These are phyloP conservation scores for Carassius gibelio DNA, from an alignment of 2,113 vertebrate genomes.

Conservation along the genomic window DNA sequence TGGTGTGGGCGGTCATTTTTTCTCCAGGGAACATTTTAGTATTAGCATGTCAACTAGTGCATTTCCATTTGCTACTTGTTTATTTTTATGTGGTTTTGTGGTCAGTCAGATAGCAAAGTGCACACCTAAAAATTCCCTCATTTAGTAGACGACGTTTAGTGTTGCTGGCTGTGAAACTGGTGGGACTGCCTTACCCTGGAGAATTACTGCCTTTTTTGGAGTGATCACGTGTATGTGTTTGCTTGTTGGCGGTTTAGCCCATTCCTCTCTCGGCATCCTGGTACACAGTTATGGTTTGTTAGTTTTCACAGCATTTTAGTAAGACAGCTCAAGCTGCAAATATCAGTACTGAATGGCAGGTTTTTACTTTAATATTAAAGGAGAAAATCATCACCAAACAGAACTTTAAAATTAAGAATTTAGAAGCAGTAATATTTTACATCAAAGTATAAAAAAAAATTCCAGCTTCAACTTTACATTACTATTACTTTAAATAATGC, in stretches of 20 bases:
- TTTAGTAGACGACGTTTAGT: neutral
- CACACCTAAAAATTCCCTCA: too few relatives aligned
- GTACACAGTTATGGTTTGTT: constrained; percentile 1
- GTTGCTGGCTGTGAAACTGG: constrained; percentile 63
- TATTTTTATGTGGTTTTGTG: neutral
- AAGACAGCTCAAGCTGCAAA: neutral
- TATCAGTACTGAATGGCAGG: neutral
- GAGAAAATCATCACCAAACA: neutral
- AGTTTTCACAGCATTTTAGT: neutral
- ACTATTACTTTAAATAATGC: neutral
- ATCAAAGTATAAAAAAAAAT: neutral
- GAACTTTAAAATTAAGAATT: neutral
- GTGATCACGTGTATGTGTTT: constrained; percentile 49
- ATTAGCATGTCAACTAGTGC: neutral
- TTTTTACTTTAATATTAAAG: constrained; percentile 12
- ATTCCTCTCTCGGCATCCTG: neutral
- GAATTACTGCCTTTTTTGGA: constrained; percentile 76
- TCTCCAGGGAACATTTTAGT: neutral
- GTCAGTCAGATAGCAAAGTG: neutral
- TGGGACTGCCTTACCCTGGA: constrained; percentile 65
- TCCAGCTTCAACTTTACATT: neutral
- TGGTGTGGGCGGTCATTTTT: neutral
- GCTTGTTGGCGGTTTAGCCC: neutral
- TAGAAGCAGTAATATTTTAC: neutral
- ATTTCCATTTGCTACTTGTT: neutral